Base-by-base conservation (phyloP, 1,140 invertebrate species). In the Trichomalopsis sarcophagae region DNA sequence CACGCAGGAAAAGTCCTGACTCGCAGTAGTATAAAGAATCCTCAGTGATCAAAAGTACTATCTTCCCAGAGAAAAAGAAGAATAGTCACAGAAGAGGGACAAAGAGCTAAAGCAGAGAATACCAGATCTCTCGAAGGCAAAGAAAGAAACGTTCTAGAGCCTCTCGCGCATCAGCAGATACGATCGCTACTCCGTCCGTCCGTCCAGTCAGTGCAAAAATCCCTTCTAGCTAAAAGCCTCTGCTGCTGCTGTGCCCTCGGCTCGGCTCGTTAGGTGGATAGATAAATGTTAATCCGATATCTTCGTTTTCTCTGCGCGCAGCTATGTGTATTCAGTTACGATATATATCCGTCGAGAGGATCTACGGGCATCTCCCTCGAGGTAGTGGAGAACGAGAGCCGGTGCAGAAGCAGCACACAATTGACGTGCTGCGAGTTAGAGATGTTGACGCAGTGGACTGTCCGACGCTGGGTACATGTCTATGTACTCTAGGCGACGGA, bases 211-310 rank as follows among this genome's bases (percentile, higher is more conserved):
- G 14, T 33, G 40, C 13, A 66, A 69, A 33, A 79, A 66, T 80
- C 40, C 68, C 23, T 71, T 21, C 62, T 33, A 66, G 69, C 47
- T 77, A 71, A 74, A 76, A 84, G 81, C 40, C 74, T 77, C 55
- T 21, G 21, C 21, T 62, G 21, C 21, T 62, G 55, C 50, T 62
- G 21, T 40, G 73, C 73, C 36, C 6, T 33, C 27, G 33, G 73
- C 6, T 33, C 27, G 33, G 73, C 68, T 74, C 83, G 77, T 84
- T 84, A 84, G 76, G 14, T 50, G 77, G 79, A 40, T 77, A 81
- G 84, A 85, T 85, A 81, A 85, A 85, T 81, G 84, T 81, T 85
- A 85, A 85, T 85, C 84, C 84, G 84, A 85, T 85, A 77, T 79
- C 69, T 33, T 62, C 81, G 40, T 74, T 82, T 62, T 82, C 75